Evolutionary conservation across 1,140 invertebrate genomes (phyloP), one percentile per base, ranked within the genome.

Genomic region (Uloborus diversus): DNA sequence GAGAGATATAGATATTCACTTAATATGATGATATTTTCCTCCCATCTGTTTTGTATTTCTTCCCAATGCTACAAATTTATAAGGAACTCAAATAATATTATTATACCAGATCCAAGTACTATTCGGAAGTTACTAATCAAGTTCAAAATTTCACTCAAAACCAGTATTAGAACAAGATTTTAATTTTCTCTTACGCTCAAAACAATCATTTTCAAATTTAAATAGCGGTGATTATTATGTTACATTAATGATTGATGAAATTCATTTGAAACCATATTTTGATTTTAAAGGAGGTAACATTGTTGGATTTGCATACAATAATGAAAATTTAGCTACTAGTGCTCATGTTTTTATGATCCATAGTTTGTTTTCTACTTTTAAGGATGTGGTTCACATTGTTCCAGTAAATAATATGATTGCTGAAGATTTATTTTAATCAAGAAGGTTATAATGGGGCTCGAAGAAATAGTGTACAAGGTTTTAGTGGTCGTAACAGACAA

Each of bases 211-310:
- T n/a, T 53, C 2, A 9, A 53, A 53, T 20, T n/a, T 53, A 23
- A 53, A n/a, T 28, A 20, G 9, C 25, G n/a, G 25, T 20, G 64
- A 79, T 25, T 30, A 42, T 0, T 35, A 14, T 3, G 51, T 69
- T 28, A 13, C 30, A 17, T 59, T 80, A 66, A 81, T 81, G 81
- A 37, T 84, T 28, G 75, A 82, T 71, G 79, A 84, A 69, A 82
- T 83, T 25, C 70, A 83, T 35, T 11, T 73, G 33, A 83, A 83
- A 56, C 76, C 76, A 30, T 78, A 42, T 49, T 64, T 80, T 47
- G 79, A 82, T 69, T 80, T 70, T 42, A 83, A 78, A 69, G 83
- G 83, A 7, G 66, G 80, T 28, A 82, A 79, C 64, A 62, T 83
- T 82, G 25, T 79, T 65, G 76, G 83, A 3, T 1, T 33, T 47